Base-by-base conservation (phyloP, 1,140 invertebrate genomes). In the Cherax destructor region DNA sequence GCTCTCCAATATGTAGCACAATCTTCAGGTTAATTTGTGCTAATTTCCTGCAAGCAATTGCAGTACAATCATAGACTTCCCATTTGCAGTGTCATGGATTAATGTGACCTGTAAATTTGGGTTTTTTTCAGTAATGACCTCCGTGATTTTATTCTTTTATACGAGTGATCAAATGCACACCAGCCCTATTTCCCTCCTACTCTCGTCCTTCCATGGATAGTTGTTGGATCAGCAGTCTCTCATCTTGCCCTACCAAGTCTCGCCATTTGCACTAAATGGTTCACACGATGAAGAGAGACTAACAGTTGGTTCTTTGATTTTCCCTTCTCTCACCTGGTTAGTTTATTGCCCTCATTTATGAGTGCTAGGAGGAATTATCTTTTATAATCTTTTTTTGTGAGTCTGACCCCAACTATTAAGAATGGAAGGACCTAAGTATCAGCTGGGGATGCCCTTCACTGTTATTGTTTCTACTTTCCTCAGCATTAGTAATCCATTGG, bases 251-350 rank as follows among this genome's bases (percentile, higher is more conserved):
- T 74, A 74, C 13, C 90, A 91, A 87, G 84, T 91, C 90, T 87
- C 90, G 83, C 90, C 90, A 91, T 91, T 91, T 91, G 90, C 69
- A 80, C 52, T 49, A 91, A 91, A 91, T 91, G 90, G 90, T 91
- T 91, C 90, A 91, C 90, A 86, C 21, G 61, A 41, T 56, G 65
- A 87, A 83, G 84, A 80, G 90, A 91, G 90, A 91, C 90, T 91
- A 77, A 18, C 24, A 61, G 59, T 84, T 50, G 77, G 24, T 52
- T 83, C 84, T 86, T 91, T 83, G 56, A 76, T 87, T 78, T 74
- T 81, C 41, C 78, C 59, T 56, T n/a, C 49, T 56, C 88, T 91
- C 50, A 41, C 81, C 50, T 49, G 52, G 77, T 80, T 88, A n/a
- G 18, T n/a, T 69, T 81, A 3, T 65, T 16, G 79, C 18, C 56